Evolutionary conservation across 2,888 invertebrate species (phyloP).

Genomic region (Octonoba sinensis): DNA sequence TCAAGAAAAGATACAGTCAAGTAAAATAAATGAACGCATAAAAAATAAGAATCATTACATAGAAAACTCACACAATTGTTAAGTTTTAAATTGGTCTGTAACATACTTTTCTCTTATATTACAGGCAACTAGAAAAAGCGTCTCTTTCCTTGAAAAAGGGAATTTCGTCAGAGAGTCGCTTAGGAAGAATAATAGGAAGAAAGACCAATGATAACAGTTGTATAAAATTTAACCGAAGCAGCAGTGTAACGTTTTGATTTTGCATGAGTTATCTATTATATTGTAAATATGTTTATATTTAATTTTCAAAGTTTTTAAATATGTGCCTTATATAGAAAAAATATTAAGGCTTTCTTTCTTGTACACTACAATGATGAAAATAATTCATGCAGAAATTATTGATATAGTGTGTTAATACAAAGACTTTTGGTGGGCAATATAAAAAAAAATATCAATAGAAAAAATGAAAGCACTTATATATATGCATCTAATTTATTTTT

Average conservation of each 20-base stretch:
- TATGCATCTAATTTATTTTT: too few relatives aligned
- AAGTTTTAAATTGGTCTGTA: background rate
- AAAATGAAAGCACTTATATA: too few relatives aligned
- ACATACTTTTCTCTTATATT: constrained; percentile 6
- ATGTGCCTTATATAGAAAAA: constrained; percentile 3
- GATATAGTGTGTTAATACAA: too few relatives aligned
- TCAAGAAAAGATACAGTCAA: too few relatives aligned
- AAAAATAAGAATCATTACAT: too few relatives aligned
- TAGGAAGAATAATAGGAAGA: constrained; percentile 26
- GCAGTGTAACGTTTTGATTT: constrained; percentile 29
- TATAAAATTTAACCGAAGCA: constrained; percentile 32
- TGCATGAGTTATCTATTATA: background rate
- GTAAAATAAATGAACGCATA: too few relatives aligned
- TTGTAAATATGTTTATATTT: constrained; percentile 21
- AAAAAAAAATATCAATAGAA: too few relatives aligned
- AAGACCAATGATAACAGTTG: background rate
- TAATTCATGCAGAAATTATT: too few relatives aligned
- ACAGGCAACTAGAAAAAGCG: constrained; percentile 33
- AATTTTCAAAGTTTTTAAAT: background rate
- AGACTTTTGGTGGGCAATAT: too few relatives aligned
- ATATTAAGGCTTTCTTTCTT: too few relatives aligned
- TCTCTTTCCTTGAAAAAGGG: constrained; percentile 11
- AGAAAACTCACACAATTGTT: too few relatives aligned
- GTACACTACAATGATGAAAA: too few relatives aligned
- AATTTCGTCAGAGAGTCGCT: background rate